Base-by-base conservation (phyloP, 2,113 vertebrate genomes). In the Cnemophilus loriae region DNA sequence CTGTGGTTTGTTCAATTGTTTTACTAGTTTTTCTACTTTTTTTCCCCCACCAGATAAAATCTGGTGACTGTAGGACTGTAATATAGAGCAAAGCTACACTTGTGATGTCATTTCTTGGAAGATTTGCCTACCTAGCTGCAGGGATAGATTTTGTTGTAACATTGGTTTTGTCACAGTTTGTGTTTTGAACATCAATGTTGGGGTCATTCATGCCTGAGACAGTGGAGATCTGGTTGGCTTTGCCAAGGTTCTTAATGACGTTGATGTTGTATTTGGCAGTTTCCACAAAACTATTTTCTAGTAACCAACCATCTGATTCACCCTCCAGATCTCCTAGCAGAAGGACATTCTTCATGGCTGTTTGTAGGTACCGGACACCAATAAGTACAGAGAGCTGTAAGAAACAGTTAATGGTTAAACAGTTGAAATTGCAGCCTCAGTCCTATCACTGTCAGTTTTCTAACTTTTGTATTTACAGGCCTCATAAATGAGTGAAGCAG, bases 361-460 rank as follows among this genome's bases (percentile, higher is more conserved):
- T 99, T 96, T 99, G 99, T 50, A 99, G 98, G 96, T 99, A 99
- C 35, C 98, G 98, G 24, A 99, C 98, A 57, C 98, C 99, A 11
- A 97, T 98, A 84, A 99, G 95, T 50, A 99, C 98, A 6, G 98
- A 99, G 53, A 99, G 95, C 99, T 99, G 87, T 28, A 91, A 78
- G 39, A 85, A 87, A 93, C 59, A 37, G 39, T 33, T 47, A 53
- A 47, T 50, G 39, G 32, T 91, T 91, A 93, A 91, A 76, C 17
- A 68, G 11, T 37, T 76, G 55, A 63, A 87, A 56, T 71, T 71
- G 46, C 47, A 84, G 32, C 53, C 39, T 84, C 35, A 37, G 1
- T 42, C 47, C 33, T 55, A 32, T 46, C 47, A 59, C 28, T 37
- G 7, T 64, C 44, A 57, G n/a, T 47, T 78, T 88, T 67, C 33